Base-by-base conservation (phyloP, 2,797 vertebrate species). In the Fistularia tabacaria region DNA sequence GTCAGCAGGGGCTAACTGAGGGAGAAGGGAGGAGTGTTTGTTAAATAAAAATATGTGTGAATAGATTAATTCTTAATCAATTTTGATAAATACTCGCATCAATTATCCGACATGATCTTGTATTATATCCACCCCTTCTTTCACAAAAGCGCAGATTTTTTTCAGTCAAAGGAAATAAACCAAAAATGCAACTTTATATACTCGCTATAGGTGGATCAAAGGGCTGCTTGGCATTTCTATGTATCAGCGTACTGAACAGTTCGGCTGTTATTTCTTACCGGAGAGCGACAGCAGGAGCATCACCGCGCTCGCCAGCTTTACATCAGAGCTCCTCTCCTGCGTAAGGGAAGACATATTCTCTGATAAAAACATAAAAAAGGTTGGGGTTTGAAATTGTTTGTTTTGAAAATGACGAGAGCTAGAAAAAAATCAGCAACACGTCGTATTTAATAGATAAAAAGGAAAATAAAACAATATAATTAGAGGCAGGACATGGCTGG, bases 401-500 rank as follows among this genome's bases (percentile, higher is more conserved):
- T 25, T 25, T 3, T 25, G 9, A 53, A 66, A 62, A 67, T 43
- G 8, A 6, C 14, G 3, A 46, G 9, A 7, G 7, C 14, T 14
- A 43, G 41, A 36, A 37, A 69, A n/a, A 57, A 7, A 41, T 12
- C 14, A 14, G 42, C 13, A 40, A 40, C 49, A 45, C 14, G 51
- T 6, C 14, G 46, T 36, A 59, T 42, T 13, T 7, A 36, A 45
- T 44, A 42, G 59, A 64, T 68, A 72, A 46, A 78, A 82, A 84
- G 51, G 72, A 71, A 74, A 66, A 13, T 38, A 37, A 43, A 42
- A 8, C 49, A 65, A 13, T 54, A 40, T 59, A 71, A 74, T 84
- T 38, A 84, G 73, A 87, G 82, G 80, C 82, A 83, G 75, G 64
- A 81, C 79, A 62, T 77, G 76, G 80, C 80, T 84, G 85, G 83